phyloP scores from a whole-genome alignment of 1,140 invertebrate species.

The Eumeta japonica region DNA sequence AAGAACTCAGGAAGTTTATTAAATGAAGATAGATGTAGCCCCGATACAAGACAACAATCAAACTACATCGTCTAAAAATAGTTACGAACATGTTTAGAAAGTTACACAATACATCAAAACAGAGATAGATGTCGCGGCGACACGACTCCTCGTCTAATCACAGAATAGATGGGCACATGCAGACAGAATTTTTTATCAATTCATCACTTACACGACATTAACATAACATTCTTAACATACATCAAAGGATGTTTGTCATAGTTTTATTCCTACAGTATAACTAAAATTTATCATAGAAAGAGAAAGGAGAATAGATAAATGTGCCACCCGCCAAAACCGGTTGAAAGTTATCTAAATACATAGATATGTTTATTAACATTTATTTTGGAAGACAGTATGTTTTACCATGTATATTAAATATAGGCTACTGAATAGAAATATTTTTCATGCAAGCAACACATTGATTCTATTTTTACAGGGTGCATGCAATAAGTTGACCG shows the following conservation, averaged over 20 bases:
- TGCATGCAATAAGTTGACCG: slow-evolving; percentile 32
- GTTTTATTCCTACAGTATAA: not conserved
- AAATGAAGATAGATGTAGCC: too few relatives aligned
- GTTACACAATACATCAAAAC: not conserved
- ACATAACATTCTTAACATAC: too few relatives aligned
- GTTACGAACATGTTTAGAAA: not conserved
- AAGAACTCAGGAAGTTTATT: too few relatives aligned
- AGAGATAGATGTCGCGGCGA: too few relatives aligned
- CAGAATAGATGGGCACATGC: too few relatives aligned
- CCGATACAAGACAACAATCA: too few relatives aligned
- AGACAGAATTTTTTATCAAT: too few relatives aligned
- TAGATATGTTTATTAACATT: slow-evolving; percentile 44
- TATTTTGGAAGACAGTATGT: slow-evolving; percentile 52
- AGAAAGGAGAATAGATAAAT: slow-evolving; percentile 11
- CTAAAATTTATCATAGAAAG: slow-evolving; percentile 12
- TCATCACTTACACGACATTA: too few relatives aligned
- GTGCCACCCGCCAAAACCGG: slow-evolving; percentile 22
- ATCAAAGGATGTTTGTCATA: not conserved
- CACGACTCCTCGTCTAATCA: too few relatives aligned
- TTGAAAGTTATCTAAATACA: slow-evolving; percentile 23
- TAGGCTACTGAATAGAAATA: slow-evolving; percentile 24
- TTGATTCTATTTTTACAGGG: slow-evolving; percentile 35
- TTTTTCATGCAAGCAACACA: slow-evolving; percentile 47
- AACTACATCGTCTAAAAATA: too few relatives aligned
- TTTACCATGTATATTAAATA: slow-evolving; percentile 33